Evolutionary conservation across 2,888 invertebrate genomes (phyloP).

Genomic region (Trachelus iudaicus): DNA sequence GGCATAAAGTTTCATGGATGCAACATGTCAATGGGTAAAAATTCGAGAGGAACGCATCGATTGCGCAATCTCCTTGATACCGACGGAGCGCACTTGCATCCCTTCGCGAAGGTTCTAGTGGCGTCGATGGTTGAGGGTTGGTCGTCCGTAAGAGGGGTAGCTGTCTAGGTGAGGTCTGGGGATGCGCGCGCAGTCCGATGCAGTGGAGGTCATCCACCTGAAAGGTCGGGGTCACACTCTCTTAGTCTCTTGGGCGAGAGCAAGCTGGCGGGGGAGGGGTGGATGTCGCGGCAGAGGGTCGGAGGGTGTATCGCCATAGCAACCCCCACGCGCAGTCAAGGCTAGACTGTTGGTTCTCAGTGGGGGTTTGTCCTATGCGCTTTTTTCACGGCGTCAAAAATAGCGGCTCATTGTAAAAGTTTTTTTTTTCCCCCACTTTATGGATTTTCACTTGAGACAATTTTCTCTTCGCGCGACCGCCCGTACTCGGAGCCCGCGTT

Average conservation of each 20-base stretch:
- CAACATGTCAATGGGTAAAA: neutral
- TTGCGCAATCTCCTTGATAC: slow-evolving; percentile 18
- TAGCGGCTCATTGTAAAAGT: neutral
- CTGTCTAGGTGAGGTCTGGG: slow-evolving; percentile 42
- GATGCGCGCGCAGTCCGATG: slow-evolving; percentile 58
- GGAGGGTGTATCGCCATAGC: slow-evolving; percentile 53
- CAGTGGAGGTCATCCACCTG: slow-evolving; percentile 66
- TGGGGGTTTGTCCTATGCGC: slow-evolving; percentile 27
- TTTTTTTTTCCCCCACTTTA: neutral
- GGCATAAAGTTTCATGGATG: no score
- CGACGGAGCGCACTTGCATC: slow-evolving; percentile 24
- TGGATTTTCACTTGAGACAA: neutral
- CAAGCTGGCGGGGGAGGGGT: neutral
- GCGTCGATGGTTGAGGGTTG: slow-evolving; percentile 11
- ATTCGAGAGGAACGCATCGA: slow-evolving; percentile 13
- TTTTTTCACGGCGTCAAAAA: neutral
- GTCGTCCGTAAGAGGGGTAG: slow-evolving; percentile 7
- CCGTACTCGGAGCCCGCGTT: neutral
- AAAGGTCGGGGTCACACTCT: slow-evolving; percentile 65
- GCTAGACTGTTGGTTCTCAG: slow-evolving; percentile 56
- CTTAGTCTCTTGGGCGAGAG: slow-evolving; percentile 46
- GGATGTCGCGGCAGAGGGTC: slow-evolving; percentile 7
- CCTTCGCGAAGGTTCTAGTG: slow-evolving; percentile 9
- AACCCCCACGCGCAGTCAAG: slow-evolving; percentile 60
- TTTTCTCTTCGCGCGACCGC: neutral